These are phyloP conservation scores for Venusia cambrica DNA, from an alignment of 2,888 invertebrate genomes.

Conservation along the genomic window DNA sequence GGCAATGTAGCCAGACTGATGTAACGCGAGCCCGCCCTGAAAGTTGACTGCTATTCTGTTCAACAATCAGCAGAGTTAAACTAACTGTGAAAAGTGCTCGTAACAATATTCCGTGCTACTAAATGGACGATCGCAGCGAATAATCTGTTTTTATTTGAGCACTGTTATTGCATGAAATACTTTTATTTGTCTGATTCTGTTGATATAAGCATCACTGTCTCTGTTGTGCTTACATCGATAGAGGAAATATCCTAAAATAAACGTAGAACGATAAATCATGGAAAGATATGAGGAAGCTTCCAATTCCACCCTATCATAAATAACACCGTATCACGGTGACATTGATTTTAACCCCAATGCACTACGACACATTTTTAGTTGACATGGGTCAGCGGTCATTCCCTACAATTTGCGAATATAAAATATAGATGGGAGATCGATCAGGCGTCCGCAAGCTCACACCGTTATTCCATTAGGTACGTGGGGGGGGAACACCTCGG, in stretches of 20 bases:
- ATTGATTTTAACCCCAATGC: slow-evolving; percentile 29
- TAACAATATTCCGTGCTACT: slow-evolving; percentile 16
- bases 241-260: slow-evolving; percentile 9
- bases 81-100: slow-evolving; percentile 28
- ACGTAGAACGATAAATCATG: slow-evolving; percentile 12
- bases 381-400: slow-evolving; percentile 69
- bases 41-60: slow-evolving; percentile 30
- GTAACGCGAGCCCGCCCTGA: slow-evolving; percentile 32
- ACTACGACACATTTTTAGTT: slow-evolving; percentile 51
- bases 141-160: slow-evolving; percentile 10
- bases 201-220: background rate
- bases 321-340: slow-evolving; percentile 22
- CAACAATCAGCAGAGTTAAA: slow-evolving; percentile 29
- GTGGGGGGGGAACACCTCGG: slow-evolving; percentile 48
- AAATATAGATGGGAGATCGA: slow-evolving; percentile 66
- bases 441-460: slow-evolving; percentile 58
- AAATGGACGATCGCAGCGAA: slow-evolving; percentile 13
- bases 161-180: slow-evolving; percentile 6
- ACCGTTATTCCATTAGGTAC: slow-evolving; percentile 77
- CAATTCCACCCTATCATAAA: slow-evolving; percentile 13
- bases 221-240: slow-evolving; percentile 5
- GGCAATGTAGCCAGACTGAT: slow-evolving; percentile 27
- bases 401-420: slow-evolving; percentile 71
- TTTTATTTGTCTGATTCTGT: background rate
- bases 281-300: slow-evolving; percentile 12